Evolutionary conservation across 37 sponge, comb jelly and placozoan species (phyloP), one percentile per base, ranked within the genome.

Genomic region (Haliclona indistincta): DNA sequence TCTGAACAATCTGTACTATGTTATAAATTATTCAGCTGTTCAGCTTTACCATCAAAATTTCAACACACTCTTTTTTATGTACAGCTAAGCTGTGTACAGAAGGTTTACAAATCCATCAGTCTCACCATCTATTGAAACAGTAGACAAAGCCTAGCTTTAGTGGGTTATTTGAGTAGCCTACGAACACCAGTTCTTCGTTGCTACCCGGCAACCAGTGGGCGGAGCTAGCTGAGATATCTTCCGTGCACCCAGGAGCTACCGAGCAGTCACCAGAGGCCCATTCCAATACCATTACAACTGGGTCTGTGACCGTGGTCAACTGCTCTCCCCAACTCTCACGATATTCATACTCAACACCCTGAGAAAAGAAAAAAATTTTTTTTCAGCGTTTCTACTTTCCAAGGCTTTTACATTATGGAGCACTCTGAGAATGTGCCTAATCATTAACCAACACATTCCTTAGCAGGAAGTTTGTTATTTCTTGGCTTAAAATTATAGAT

Each of bases 271-370:
- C 89, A 15, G 84, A 67, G n/a, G 68, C 67, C 41, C 86, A 17
- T 33, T 86, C 77, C 53, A 92, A 52, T 49, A 95, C 83, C n/a
- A 86, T 84, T 22, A 80, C 52, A 20, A 92, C 83, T 45, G 99
- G 94, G 26, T 64, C 42, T 6, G 76, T 72, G 40, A 84, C 75
- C 35, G 67, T 56, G 39, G 65, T 39, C 62, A 92, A 67, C 74
- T 88, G 88, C 74, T 97, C 97, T 33, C 97, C 97, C 97, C 97
- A 97, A 42, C 71, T 61, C 42, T 87, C 67, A 49, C 66, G 77
- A 36, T 55, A 90, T 20, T 67, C 79, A 67, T 84, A 85, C 73
- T 93, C 89, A 4, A 74, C 56, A 15, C 93, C 93, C 85, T 84
- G 55, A 20, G 19, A 17, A 68, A 32, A 2, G 38, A 45, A 58